phyloP scores from a whole-genome alignment of 1,140 invertebrate genomes.

The Glomeris maerens region DNA sequence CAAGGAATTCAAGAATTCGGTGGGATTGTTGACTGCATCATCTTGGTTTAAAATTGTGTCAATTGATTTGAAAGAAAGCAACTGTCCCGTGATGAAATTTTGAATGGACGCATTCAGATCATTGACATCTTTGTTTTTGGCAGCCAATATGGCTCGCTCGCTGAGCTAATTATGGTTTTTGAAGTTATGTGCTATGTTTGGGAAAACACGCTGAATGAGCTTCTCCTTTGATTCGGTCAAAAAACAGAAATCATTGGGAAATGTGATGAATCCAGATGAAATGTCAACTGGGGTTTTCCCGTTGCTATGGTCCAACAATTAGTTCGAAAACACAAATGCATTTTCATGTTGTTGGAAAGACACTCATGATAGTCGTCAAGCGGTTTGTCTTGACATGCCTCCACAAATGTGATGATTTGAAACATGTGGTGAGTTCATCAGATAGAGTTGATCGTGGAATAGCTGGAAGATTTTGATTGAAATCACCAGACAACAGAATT shows the following conservation, averaged over 20 bases:
- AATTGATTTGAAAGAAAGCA: slow-evolving; percentile 27
- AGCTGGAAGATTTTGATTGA: slow-evolving; percentile 34
- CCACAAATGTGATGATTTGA: slow-evolving; percentile 25
- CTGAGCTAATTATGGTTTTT: slow-evolving; percentile 26
- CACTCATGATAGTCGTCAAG: slow-evolving; percentile 31
- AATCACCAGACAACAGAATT: slow-evolving; percentile 31
- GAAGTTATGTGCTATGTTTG: slow-evolving; percentile 28
- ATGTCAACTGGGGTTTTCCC: slow-evolving; percentile 27
- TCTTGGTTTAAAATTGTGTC: slow-evolving; percentile 24
- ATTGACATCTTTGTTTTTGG: slow-evolving; percentile 29
- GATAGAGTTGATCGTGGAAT: slow-evolving; percentile 27
- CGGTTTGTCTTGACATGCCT: slow-evolving; percentile 22
- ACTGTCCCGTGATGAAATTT: slow-evolving; percentile 21
- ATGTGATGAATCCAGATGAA: slow-evolving; percentile 27
- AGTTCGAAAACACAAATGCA: slow-evolving; percentile 26
- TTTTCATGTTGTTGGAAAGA: slow-evolving; percentile 27
- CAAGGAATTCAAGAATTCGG: slow-evolving; percentile 24
- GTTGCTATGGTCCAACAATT: slow-evolving; percentile 29
- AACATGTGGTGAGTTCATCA: slow-evolving; percentile 25
- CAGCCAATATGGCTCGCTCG: slow-evolving; percentile 16
- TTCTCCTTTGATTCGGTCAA: slow-evolving; percentile 22
- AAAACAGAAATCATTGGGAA: slow-evolving; percentile 25
- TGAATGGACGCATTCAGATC: slow-evolving; percentile 22
- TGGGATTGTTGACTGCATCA: slow-evolving; percentile 19
- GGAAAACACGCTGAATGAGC: slow-evolving; percentile 29